Base-by-base conservation (phyloP, 2,113 vertebrate genomes). In the Collichthys lucidus region DNA sequence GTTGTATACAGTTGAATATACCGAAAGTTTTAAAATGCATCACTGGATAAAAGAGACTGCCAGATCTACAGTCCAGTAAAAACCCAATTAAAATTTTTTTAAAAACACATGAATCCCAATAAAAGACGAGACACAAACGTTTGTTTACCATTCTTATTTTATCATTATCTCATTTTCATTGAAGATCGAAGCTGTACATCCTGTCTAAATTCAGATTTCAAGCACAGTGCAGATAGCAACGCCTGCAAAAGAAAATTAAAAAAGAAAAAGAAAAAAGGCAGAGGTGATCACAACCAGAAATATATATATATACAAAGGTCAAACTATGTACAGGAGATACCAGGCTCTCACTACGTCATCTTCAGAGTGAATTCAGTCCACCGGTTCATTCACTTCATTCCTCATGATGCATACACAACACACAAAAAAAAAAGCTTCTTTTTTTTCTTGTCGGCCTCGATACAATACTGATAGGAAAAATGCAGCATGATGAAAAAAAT, bases 211-310 rank as follows among this genome's bases (percentile, higher is more conserved):
- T 94, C 91, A 93, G 92, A 94, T 94, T 40, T 94, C 94, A 95
- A 96, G 95, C 95, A 95, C 94, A 94, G 95, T 95, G 95, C 95
- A 93, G 93, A 93, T 93, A 95, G 94, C 95, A 94, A 95, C 83
- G 94, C 92, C 94, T 95, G 93, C 93, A 87, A 90, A 94, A 92
- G 47, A 91, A 91, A 88, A 87, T 64, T 3, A 20, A 68, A 71
- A 77, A 88, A 76, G 44, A 14, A 89, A 90, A 83, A 76, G 50
- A 84, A 64, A 81, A 93, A 95, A 95, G 91, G 93, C 93, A 90
- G 90, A 95, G 93, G 93, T 94, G 93, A 95, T 91, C 92, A 95
- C 93, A 91, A 94, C 92, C 90, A 92, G 90, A 91, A 91, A 88
- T 95, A 94, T 95, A 94, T 95, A 87, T 95, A 96, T 95, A 87